phyloP scores from a whole-genome alignment of 2,113 vertebrate genomes.

The Lipophrys pholis region DNA sequence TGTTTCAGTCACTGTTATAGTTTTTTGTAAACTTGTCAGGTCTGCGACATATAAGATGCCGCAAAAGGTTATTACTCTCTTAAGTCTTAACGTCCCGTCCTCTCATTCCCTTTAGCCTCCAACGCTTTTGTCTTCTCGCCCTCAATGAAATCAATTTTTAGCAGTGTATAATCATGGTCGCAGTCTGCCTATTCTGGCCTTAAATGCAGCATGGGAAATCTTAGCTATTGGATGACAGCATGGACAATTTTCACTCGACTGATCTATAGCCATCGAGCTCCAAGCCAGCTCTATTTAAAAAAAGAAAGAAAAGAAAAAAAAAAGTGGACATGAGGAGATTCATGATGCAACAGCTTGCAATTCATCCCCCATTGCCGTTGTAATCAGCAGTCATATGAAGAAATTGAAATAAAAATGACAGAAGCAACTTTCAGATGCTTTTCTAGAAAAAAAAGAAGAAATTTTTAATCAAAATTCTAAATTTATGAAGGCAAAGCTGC shows the following conservation, averaged over 20 bases:
- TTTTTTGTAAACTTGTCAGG: background rate
- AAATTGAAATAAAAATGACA: too few relatives aligned
- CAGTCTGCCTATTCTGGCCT: slow-evolving; percentile 14
- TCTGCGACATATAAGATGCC: too few relatives aligned
- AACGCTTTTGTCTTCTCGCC: slow-evolving; percentile 13
- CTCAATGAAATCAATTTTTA: background rate
- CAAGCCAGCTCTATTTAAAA: background rate
- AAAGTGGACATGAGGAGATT: background rate
- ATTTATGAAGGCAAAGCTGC: too few relatives aligned
- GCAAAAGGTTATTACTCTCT: slow-evolving; percentile 2
- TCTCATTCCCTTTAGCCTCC: slow-evolving; percentile 10
- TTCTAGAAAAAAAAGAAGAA: too few relatives aligned
- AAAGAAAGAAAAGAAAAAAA: background rate
- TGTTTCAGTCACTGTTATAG: slow-evolving; percentile 21
- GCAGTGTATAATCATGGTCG: slow-evolving; percentile 51
- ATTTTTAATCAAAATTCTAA: too few relatives aligned
- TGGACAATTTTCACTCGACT: slow-evolving; percentile 16
- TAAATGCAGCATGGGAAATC: slow-evolving; percentile 26
- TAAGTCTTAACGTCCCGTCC: background rate
- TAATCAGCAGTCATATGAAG: too few relatives aligned
- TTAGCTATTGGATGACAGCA: slow-evolving; percentile 6
- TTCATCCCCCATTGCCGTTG: too few relatives aligned
- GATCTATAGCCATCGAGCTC: background rate
- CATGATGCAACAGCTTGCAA: too few relatives aligned
- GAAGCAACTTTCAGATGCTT: too few relatives aligned